phyloP scores from a whole-genome alignment of 2,113 vertebrate species.

The Mormyrus iriodes region DNA sequence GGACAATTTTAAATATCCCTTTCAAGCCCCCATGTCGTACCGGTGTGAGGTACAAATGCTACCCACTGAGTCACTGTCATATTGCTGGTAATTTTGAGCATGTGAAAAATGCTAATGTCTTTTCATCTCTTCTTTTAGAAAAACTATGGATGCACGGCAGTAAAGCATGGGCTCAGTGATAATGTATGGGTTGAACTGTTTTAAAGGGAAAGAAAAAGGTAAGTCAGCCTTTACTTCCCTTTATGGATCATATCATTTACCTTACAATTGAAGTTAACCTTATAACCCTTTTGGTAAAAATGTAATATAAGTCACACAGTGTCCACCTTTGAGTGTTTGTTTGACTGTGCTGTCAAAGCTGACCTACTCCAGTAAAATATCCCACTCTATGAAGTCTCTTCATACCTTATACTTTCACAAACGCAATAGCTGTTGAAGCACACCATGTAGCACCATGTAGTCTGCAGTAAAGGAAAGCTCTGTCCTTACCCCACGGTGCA shows the following conservation, averaged over 20 bases:
- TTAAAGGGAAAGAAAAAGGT: constrained; percentile 69
- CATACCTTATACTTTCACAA: not conserved
- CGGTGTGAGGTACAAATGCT: not conserved
- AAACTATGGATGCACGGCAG: constrained; percentile 56
- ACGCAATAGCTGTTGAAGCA: not conserved
- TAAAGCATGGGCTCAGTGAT: constrained; percentile 55
- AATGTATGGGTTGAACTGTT: constrained; percentile 69
- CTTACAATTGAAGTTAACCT: not conserved
- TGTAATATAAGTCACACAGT: not conserved
- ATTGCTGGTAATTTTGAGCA: not conserved
- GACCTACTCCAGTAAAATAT: not conserved
- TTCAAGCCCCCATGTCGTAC: not conserved
- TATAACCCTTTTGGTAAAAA: not conserved
- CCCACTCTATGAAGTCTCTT: not conserved
- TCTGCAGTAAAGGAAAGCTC: not conserved
- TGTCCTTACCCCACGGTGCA: not conserved
- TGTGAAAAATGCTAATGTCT: not conserved
- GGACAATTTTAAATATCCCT: not conserved
- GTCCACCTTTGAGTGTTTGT: not conserved
- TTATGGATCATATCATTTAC: not conserved
- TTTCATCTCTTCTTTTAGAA: not conserved
- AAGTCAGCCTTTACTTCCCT: not conserved
- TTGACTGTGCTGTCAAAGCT: not conserved
- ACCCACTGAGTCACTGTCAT: not conserved
- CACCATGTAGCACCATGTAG: not conserved